phyloP scores from a whole-genome alignment of 2,113 vertebrate species.

The Guaruba guarouba region DNA sequence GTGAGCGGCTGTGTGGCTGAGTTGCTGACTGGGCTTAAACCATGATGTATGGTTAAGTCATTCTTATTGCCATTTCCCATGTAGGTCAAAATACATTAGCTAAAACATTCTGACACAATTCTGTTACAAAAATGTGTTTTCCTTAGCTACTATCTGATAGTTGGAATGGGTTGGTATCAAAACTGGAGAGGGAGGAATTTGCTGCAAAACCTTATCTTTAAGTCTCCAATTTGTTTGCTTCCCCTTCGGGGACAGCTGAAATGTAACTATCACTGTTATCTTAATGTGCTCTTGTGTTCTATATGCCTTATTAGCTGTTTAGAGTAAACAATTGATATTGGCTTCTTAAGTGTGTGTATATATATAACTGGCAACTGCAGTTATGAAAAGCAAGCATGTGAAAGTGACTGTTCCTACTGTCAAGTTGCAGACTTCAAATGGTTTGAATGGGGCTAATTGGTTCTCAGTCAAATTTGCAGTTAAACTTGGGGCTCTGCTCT shows the following conservation, averaged over 20 bases:
- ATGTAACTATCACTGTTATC: background rate
- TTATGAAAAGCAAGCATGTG: background rate
- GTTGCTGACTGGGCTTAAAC: too few species aligned
- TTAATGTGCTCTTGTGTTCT: background rate
- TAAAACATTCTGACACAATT: background rate
- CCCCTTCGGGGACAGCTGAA: background rate
- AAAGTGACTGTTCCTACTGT: background rate
- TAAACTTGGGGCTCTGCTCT: background rate
- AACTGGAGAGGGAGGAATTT: background rate
- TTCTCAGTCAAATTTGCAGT: background rate
- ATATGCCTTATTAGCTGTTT: background rate
- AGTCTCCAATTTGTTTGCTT: background rate
- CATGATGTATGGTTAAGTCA: background rate
- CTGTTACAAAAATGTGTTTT: background rate
- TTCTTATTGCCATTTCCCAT: background rate
- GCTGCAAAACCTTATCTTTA: background rate
- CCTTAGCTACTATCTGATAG: background rate
- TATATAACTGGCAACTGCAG: background rate
- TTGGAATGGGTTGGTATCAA: background rate
- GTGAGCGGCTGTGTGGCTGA: too few species aligned
- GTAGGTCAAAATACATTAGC: background rate
- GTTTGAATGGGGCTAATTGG: background rate
- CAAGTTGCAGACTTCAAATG: background rate
- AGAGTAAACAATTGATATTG: fast-evolving
- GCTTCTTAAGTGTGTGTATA: background rate